Percentiles rank a stretch among this genome's conserved stretches.
These are phyloP conservation scores for Dicranocentrus wangi DNA, from an alignment of 2,888 invertebrate genomes.

Conservation along the genomic window DNA sequence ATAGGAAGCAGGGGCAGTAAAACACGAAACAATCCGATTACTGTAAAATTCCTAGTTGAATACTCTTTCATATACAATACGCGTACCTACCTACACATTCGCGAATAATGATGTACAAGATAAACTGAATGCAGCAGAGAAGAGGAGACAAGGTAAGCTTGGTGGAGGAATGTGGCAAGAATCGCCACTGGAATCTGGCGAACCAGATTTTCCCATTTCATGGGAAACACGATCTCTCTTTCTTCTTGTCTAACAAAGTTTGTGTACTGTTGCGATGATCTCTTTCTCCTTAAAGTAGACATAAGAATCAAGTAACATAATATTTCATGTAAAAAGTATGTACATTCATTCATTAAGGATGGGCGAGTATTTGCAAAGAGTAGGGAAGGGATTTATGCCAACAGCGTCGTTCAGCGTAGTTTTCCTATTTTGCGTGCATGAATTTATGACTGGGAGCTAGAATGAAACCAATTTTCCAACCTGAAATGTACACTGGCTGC, in stretches of 20 bases:
- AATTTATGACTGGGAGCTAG: conserved; percentile 27
- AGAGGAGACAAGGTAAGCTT: conserved; percentile 34
- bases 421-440: conserved; percentile 8
- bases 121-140: conserved; percentile 36
- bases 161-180: conserved; percentile 46
- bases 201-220: conserved; percentile 43
- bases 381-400: not conserved
- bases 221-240: conserved; percentile 44
- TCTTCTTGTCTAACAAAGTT: not conserved
- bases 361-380: conserved; percentile 2
- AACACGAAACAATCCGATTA: conserved; percentile 33
- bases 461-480: not conserved
- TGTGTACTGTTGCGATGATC: not conserved
- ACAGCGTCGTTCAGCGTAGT: not conserved
- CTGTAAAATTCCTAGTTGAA: conserved; percentile 24
- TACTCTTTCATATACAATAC: not conserved
- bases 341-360: conserved; percentile 1
- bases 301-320: conserved; percentile 28
- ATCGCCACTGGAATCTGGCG: conserved; percentile 54
- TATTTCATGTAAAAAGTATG: conserved; percentile 7
- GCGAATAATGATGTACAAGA: not conserved
- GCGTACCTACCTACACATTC: no score
- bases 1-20: not conserved
- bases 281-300: conserved; percentile 22
- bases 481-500: conserved; percentile 38